Evolutionary conservation across 2,888 invertebrate species (phyloP).

Genomic region (Copidosoma aretas): DNA sequence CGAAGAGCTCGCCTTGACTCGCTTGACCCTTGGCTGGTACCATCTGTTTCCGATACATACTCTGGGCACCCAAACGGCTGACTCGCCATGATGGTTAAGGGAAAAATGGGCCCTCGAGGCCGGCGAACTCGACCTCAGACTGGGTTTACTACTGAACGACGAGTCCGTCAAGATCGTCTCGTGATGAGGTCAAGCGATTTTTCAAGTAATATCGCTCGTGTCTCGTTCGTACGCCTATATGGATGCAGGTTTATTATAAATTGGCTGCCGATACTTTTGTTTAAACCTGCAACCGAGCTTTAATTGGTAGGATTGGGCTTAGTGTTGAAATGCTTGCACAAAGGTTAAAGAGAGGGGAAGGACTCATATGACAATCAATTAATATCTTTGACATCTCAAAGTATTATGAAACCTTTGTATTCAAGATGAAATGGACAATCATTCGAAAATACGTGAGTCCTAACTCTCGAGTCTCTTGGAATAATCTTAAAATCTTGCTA

Average conservation of each 20-base stretch:
- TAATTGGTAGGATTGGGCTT: too few relatives aligned
- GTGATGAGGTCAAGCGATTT: constrained; percentile 44
- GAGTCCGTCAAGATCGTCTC: constrained; percentile 60
- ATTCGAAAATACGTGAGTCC: constrained; percentile 24
- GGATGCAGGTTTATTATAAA: too few relatives aligned
- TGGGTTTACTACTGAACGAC: constrained; percentile 58
- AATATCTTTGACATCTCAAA: constrained; percentile 10
- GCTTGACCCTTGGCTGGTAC: constrained; percentile 89
- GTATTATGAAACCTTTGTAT: constrained; percentile 11
- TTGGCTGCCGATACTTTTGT: background rate
- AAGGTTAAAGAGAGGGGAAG: background rate
- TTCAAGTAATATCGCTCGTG: background rate
- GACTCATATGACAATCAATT: constrained; percentile 31
- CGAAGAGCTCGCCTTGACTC: constrained; percentile 80
- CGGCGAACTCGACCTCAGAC: constrained; percentile 59
- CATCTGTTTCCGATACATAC: constrained; percentile 87
- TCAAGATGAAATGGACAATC: constrained; percentile 30
- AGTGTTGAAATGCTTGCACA: too few relatives aligned
- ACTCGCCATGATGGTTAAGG: constrained; percentile 65
- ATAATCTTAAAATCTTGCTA: too few relatives aligned
- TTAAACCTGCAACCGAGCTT: too few relatives aligned
- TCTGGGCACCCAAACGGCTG: constrained; percentile 72
- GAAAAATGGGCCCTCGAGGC: constrained; percentile 62
- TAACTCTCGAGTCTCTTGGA: too few relatives aligned
- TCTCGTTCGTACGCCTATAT: background rate